Percentiles rank a stretch among this genome's conserved stretches.
phyloP scores from a whole-genome alignment of 2,888 invertebrate species.

The Pollenia labialis region DNA sequence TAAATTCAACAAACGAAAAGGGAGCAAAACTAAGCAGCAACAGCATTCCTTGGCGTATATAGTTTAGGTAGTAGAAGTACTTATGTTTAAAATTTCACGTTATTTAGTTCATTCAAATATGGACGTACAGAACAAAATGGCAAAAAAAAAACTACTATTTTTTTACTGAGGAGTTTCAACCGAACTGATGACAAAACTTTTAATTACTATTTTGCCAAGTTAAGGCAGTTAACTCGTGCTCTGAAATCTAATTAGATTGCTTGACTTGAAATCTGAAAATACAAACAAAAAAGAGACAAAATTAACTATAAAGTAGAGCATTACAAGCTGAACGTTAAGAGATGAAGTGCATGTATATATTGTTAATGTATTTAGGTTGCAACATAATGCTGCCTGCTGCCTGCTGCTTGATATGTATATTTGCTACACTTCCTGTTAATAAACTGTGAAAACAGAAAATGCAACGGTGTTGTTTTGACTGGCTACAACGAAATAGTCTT shows the following conservation, averaged over 20 bases:
- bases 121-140: neutral
- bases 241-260: constrained; percentile 81
- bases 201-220: constrained; percentile 79
- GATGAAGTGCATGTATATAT: constrained; percentile 19
- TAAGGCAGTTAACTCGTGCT: constrained; percentile 81
- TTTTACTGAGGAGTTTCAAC: constrained; percentile 34
- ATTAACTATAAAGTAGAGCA: constrained; percentile 2
- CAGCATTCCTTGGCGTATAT: constrained; percentile 8
- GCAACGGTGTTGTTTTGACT: constrained; percentile 38
- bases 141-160: constrained; percentile 33
- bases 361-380: constrained; percentile 19
- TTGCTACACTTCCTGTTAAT: constrained; percentile 31
- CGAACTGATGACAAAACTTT: constrained; percentile 80
- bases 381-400: constrained; percentile 23
- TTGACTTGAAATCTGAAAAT: constrained; percentile 68
- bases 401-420: constrained; percentile 23
- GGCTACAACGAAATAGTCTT: constrained; percentile 2
- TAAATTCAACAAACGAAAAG: constrained; percentile 9
- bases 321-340: constrained; percentile 4
- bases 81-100: constrained; percentile 53
- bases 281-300: neutral
- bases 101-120: constrained; percentile 45
- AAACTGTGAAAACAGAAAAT: constrained; percentile 13
- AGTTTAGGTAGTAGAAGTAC: neutral
- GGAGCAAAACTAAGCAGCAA: neutral